Percentiles rank a stretch among this genome's conserved stretches.
These are phyloP conservation scores for Pocillopora grandis DNA, from an alignment of 92 coral and sea anemone species.

Conservation along the genomic window DNA sequence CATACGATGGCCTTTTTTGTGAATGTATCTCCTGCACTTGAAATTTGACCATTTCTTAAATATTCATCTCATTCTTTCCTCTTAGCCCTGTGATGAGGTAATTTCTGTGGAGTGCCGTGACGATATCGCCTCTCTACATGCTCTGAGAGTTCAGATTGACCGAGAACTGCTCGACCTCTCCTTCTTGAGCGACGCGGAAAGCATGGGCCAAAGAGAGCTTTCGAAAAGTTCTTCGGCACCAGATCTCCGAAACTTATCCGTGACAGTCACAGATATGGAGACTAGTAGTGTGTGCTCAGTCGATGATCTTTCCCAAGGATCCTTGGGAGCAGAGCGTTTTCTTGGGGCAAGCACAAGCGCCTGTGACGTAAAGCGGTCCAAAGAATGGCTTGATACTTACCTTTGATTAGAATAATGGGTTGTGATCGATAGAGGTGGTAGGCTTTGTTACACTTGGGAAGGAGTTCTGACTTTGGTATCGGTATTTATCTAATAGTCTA, in stretches of 20 bases:
- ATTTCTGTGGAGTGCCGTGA: constrained; percentile 49
- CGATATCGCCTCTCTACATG: constrained; percentile 62
- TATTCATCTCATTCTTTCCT: background rate
- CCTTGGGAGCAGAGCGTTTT: constrained; percentile 26
- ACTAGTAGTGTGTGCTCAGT: constrained; percentile 71
- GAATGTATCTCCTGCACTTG: too few relatives aligned
- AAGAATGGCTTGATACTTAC: constrained; percentile 69
- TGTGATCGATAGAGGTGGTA: background rate
- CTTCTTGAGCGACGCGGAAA: constrained; percentile 34
- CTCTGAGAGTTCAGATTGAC: constrained; percentile 64
- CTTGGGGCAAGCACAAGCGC: background rate
- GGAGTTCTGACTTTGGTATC: too few relatives aligned
- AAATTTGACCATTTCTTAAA: background rate
- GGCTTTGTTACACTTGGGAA: too few relatives aligned
- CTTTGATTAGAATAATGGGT: constrained; percentile 15
- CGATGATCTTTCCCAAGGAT: constrained; percentile 68
- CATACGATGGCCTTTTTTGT: too few relatives aligned
- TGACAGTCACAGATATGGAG: constrained; percentile 56
- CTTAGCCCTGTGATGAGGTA: constrained; percentile 71
- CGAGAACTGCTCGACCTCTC: constrained; percentile 58
- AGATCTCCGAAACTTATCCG: constrained; percentile 60
- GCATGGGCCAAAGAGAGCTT: constrained; percentile 32
- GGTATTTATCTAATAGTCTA: too few relatives aligned
- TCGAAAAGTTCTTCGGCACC: constrained; percentile 66
- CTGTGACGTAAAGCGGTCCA: constrained; percentile 41